Conservation (phyloP, 2,888 invertebrate species). For the Eurois occulta region DNA sequence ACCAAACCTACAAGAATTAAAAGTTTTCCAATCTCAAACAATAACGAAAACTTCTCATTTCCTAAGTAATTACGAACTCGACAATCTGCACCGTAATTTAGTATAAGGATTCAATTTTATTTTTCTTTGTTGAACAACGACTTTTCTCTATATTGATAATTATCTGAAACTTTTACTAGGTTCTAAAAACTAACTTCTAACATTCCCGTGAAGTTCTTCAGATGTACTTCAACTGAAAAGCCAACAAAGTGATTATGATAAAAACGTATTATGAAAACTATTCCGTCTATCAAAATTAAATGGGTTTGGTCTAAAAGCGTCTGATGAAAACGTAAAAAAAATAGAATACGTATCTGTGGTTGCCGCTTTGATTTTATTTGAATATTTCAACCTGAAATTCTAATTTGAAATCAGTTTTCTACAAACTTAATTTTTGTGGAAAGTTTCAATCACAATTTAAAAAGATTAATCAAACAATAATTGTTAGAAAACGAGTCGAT, state of each 20-base stretch:
- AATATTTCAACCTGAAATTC: not conserved
- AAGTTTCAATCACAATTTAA: not conserved
- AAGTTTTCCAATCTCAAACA: conserved; percentile 33
- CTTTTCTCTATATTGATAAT: conserved; percentile 8
- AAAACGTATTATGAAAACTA: not conserved
- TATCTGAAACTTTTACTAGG: not conserved
- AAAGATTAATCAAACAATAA: not conserved
- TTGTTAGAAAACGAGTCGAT: not conserved
- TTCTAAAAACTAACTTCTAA: not conserved
- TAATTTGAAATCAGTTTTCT: not conserved
- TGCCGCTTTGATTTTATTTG: not conserved
- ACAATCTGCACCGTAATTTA: conserved; percentile 29
- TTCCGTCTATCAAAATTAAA: not conserved
- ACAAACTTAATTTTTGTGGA: not conserved
- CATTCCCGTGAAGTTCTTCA: not conserved
- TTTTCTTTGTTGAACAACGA: conserved; percentile 7
- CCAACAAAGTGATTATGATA: not conserved
- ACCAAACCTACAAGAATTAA: conserved; percentile 4
- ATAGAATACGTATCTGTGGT: not conserved
- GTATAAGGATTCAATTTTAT: conserved; percentile 2
- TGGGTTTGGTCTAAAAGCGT: not conserved
- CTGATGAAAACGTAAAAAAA: not conserved
- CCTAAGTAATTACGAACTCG: conserved; percentile 17
- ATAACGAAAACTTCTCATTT: conserved; percentile 36
- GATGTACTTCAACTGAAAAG: not conserved